Evolutionary conservation across 2,797 vertebrate genomes (phyloP).

Genomic region (Mormyrus proboscirostris): DNA sequence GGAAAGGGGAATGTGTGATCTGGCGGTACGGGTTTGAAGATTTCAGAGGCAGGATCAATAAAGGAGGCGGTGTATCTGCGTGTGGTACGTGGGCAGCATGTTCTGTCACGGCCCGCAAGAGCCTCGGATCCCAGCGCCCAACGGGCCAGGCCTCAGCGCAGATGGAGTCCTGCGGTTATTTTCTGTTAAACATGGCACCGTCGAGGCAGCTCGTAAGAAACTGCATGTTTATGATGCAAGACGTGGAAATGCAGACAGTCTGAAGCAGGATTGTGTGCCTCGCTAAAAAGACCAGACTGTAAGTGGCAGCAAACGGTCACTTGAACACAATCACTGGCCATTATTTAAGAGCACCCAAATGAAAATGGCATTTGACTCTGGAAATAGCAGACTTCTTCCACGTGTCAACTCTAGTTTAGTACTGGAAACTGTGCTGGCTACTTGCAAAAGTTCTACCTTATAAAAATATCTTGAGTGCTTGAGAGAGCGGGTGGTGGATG

Average conservation of each 20-base stretch:
- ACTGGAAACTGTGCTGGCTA: background rate
- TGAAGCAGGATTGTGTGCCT: background rate
- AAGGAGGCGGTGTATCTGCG: background rate
- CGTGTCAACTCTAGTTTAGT: background rate
- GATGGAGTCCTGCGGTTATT: background rate
- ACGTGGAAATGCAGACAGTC: background rate
- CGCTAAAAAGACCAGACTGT: background rate
- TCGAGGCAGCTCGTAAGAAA: background rate
- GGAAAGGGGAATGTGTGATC: background rate
- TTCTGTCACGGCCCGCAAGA: background rate
- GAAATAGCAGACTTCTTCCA: background rate
- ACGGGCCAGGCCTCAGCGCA: background rate
- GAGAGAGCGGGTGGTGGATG: background rate
- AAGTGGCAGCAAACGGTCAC: background rate
- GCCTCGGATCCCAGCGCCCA: background rate
- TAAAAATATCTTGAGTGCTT: background rate
- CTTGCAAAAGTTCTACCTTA: background rate
- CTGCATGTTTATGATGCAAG: constrained; percentile 1
- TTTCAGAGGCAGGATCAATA: background rate
- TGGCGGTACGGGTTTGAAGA: background rate
- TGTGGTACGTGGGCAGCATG: background rate
- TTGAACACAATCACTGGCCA: background rate
- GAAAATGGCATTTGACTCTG: background rate
- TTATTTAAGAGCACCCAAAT: background rate
- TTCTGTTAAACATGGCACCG: background rate